These are phyloP conservation scores for Apostichopus japonicus DNA, from an alignment of 35 echinoderm and acorn worm species.

Conservation along the genomic window DNA sequence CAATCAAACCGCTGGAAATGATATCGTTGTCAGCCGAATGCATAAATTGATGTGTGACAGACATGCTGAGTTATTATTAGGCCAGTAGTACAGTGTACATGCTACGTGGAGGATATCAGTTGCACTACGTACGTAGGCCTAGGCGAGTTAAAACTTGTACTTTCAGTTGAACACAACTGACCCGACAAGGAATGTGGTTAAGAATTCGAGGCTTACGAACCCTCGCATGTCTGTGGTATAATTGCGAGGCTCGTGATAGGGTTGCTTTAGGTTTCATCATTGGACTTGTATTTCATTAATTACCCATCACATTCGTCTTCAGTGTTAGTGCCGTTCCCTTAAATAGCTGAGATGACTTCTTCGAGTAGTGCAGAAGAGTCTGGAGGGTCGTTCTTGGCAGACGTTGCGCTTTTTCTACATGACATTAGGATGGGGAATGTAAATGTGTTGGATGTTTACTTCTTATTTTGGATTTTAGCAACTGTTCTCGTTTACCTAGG, in stretches of 20 bases:
- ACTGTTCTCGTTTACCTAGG: conserved; percentile 65
- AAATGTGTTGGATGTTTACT: conserved; percentile 90
- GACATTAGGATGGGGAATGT: conserved; percentile 76
- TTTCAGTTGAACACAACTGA: neutral
- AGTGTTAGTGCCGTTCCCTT: neutral
- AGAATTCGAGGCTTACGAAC: neutral
- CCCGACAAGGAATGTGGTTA: neutral
- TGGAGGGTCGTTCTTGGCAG: conserved; percentile 20
- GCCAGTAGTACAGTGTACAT: too few relatives aligned
- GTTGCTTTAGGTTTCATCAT: neutral
- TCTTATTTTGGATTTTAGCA: conserved; percentile 71
- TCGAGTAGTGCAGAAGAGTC: conserved; percentile 37
- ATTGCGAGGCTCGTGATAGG: neutral
- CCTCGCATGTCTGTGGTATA: neutral
- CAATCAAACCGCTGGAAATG: too few relatives aligned
- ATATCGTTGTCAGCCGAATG: too few relatives aligned
- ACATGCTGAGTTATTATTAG: too few relatives aligned
- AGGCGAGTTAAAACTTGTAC: too few relatives aligned
- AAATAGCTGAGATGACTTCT: conserved; percentile 55
- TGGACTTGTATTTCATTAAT: conserved; percentile 6
- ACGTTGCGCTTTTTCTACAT: conserved; percentile 48
- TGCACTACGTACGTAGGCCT: too few relatives aligned
- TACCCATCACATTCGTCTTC: conserved; percentile 11
- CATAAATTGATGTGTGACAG: too few relatives aligned
- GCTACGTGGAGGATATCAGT: too few relatives aligned